Evolutionary conservation across 2,113 vertebrate species (phyloP), one percentile per base, ranked within the genome.

Genomic region (Hystrix cristata): DNA sequence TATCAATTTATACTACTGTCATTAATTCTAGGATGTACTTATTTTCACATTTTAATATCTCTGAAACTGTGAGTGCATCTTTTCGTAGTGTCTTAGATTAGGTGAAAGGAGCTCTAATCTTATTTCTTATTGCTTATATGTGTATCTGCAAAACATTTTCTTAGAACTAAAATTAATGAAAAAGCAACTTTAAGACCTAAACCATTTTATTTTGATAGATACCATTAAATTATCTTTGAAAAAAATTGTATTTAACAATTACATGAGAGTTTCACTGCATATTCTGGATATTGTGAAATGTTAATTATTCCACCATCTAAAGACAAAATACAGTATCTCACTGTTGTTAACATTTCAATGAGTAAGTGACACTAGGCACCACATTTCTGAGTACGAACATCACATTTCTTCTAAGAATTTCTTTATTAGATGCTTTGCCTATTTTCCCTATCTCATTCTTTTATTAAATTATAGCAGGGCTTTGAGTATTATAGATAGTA

Each of bases 11-110:
- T 67, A 83, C 72, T 53, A 48, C 55, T 59, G 78, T 64, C 14
- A 87, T 79, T 31, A 83, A 38, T 79, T 69, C 60, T 82, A 55
- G 38, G n/a, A 14, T 93, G 55, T 69, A 59, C 55, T 79, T 83
- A 83, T 79, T 79, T 87, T 95, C 87, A 93, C 34, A 87, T 87
- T 90, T 87, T 87, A 95, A 25, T 87, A 72, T 93, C 48, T 95
- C 81, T 64, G 78, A 93, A 79, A 43, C 53, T 55, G 18, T 38
- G 29, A 57, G 55, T 94, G 12, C 7, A 38, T 46, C 57, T 91
- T 93, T 97, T 74, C 57, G 21, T 72, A 18, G 29, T 60, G 9
- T 93, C 55, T 71, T 91, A 43, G 4, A 59, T 93, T 80, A 53
- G 43, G 7, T 55, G 25, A 91, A 29, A 48, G 93, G 87, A 87